Evolutionary conservation across 2,888 invertebrate genomes (phyloP).

Genomic region (Rotaria macrura): DNA sequence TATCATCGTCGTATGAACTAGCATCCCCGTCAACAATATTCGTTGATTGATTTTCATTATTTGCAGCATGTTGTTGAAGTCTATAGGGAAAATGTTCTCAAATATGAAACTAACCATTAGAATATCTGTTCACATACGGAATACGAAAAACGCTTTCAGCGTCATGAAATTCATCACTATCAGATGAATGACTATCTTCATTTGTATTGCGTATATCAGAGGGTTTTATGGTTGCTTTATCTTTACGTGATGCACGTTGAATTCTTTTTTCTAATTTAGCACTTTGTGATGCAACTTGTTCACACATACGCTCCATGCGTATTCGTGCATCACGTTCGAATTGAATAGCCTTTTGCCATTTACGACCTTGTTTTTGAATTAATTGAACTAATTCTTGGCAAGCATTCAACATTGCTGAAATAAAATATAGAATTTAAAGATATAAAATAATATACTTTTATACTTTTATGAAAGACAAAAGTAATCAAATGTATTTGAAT

Average conservation of each 20-base stretch:
- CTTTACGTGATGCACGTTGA: neutral
- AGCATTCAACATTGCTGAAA: constrained; percentile 27
- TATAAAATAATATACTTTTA: no score
- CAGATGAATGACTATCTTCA: constrained; percentile 41
- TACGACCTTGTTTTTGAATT: constrained; percentile 75
- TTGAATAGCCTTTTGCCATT: constrained; percentile 80
- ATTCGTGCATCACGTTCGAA: constrained; percentile 82
- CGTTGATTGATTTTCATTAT: neutral
- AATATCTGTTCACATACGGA: neutral
- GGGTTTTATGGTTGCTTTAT: neutral
- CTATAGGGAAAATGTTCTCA: neutral
- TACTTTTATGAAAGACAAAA: no score
- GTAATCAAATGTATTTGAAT: no score
- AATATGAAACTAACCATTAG: no score
- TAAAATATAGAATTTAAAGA: neutral
- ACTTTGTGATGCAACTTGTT: constrained; percentile 90
- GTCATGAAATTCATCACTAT: constrained; percentile 47
- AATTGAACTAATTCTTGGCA: constrained; percentile 52
- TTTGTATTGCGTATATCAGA: neutral
- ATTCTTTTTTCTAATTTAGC: constrained; percentile 72
- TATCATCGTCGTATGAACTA: neutral
- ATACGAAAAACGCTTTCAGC: constrained; percentile 36
- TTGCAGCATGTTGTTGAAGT: neutral
- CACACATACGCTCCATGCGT: constrained; percentile 82
- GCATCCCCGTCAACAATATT: neutral